A percentile compares a stretch with the other conserved stretches of the same genome.
Evolutionary conservation across 1,140 invertebrate species (phyloP).

Genomic region (Calycopis cecrops): DNA sequence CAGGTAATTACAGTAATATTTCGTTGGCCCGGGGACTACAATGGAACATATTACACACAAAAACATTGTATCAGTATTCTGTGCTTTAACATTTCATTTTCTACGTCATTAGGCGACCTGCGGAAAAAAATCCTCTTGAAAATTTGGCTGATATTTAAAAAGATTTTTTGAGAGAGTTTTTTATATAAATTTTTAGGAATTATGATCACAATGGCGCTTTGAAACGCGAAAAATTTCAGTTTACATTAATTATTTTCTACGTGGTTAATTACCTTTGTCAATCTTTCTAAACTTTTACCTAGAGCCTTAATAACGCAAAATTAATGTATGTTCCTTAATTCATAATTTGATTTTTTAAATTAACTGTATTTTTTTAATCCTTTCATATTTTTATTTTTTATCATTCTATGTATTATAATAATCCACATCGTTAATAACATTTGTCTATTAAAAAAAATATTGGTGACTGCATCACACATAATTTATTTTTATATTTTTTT

Average conservation of each 20-base stretch:
- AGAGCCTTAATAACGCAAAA: neutral
- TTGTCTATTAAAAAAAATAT: too few relatives aligned
- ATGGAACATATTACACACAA: neutral
- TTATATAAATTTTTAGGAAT: neutral
- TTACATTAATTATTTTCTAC: slow-evolving; percentile 5
- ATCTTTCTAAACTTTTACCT: neutral
- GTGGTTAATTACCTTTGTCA: neutral
- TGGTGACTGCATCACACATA: too few relatives aligned
- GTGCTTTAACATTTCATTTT: neutral
- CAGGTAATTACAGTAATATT: slow-evolving; percentile 1
- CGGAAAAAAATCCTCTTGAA: too few relatives aligned
- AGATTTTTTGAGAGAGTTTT: neutral
- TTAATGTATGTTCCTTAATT: neutral
- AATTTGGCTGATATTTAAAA: neutral
- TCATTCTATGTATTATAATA: too few relatives aligned
- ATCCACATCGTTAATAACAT: too few relatives aligned
- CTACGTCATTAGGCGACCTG: slow-evolving; percentile 1
- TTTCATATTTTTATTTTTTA: too few relatives aligned
- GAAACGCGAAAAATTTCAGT: neutral
- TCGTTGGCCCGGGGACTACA: neutral
- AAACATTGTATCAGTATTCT: too few relatives aligned
- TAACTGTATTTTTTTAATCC: too few relatives aligned
- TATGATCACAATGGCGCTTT: neutral
- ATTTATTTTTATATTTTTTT: too few relatives aligned
- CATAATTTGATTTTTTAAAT: too few relatives aligned